Evolutionary conservation across 1,140 invertebrate genomes (phyloP).

Genomic region (Pogonus chalceus): DNA sequence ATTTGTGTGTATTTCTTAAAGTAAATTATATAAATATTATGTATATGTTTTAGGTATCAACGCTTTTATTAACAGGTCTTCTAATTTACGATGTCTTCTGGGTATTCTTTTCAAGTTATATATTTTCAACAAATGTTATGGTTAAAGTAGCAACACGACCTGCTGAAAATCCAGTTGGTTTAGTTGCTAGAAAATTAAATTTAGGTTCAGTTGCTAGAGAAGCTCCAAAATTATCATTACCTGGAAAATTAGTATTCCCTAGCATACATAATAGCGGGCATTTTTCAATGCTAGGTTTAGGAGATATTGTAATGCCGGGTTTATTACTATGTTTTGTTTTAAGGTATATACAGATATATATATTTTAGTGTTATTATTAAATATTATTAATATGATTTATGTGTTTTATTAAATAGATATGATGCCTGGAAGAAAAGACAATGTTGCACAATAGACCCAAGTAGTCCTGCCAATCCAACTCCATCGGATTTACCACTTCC

Average conservation of each 20-base stretch:
- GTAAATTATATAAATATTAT: no score
- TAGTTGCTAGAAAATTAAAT: conserved; percentile 85
- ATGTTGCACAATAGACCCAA: conserved; percentile 28
- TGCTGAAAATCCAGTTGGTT: conserved; percentile 91
- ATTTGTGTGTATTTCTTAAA: no score
- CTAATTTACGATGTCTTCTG: conserved; percentile 97
- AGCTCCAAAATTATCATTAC: conserved; percentile 88
- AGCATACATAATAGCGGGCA: conserved; percentile 91
- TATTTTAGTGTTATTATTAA: no score
- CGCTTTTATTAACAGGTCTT: conserved; percentile 83
- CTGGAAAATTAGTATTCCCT: conserved; percentile 94
- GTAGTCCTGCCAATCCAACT: conserved; percentile 23
- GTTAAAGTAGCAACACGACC: conserved; percentile 88
- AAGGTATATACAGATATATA: no score
- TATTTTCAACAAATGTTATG: conserved; percentile 98
- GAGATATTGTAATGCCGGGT: conserved; percentile 98
- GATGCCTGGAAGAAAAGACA: conserved; percentile 92
- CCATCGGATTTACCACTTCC: no score
- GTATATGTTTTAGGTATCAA: no score
- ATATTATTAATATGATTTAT: no score
- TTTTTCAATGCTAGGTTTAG: conserved; percentile 92
- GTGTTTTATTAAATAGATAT: no score
- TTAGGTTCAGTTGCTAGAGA: conserved; percentile 76
- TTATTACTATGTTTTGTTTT: conserved; percentile 91
- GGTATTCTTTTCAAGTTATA: conserved; percentile 97